Conservation (phyloP, 2,113 vertebrate species). For the Eclectus roratus region DNA sequence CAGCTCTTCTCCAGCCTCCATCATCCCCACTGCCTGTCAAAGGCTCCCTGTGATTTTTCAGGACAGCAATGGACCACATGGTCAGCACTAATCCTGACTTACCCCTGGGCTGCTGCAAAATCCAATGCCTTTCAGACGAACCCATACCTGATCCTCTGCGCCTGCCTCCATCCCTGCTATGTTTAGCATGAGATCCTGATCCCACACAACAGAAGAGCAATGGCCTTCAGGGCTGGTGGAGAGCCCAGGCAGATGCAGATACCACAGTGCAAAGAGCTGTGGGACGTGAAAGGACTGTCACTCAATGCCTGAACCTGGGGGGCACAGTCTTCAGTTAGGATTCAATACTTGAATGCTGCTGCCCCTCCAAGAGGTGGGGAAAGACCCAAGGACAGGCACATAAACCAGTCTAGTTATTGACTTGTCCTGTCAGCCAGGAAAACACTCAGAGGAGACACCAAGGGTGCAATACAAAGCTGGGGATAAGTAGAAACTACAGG, state of each 20-base stretch:
- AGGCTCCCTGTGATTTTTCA: background rate
- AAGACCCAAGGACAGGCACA: background rate
- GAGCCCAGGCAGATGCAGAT: background rate
- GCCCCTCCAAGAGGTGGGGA: background rate
- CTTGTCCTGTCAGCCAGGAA: background rate
- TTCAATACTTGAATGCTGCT: background rate
- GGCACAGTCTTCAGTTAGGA: background rate
- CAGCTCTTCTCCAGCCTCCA: background rate
- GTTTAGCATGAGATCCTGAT: background rate
- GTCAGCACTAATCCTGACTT: background rate
- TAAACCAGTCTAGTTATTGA: too few relatives aligned
- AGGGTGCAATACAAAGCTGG: background rate
- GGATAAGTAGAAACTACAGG: background rate
- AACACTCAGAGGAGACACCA: background rate
- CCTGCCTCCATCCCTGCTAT: fast-evolving
- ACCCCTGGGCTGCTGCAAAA: background rate
- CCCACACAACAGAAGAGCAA: background rate
- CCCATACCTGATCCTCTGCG: background rate
- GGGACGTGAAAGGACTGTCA: fast-evolving
- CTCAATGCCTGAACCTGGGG: background rate
- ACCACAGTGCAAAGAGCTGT: background rate
- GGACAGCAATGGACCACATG: background rate
- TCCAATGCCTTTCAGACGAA: background rate
- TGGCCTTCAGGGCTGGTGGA: background rate
- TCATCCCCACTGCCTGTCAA: background rate